Base-by-base conservation (phyloP, 2,797 vertebrate genomes). In the Ataeniobius toweri region DNA sequence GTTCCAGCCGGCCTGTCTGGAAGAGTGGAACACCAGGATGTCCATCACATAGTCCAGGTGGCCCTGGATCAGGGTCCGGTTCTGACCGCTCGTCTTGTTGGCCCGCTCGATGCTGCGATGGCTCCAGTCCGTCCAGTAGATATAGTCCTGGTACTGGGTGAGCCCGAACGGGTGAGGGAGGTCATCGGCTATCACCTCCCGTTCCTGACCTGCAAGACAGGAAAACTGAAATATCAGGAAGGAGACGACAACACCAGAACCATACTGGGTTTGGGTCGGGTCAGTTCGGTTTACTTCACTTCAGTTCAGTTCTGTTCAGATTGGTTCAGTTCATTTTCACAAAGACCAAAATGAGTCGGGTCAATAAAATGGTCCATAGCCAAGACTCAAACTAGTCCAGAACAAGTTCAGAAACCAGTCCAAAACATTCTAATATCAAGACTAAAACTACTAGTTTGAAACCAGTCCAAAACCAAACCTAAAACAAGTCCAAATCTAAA, bases 51-150 rank as follows among this genome's bases (percentile, higher is more conserved):
- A 99, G 91, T 99, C 98, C 94, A 99, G 91, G 89, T 99, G 98
- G 16, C 97, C 97, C 91, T 99, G 98, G 91, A 99, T 99, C 79
- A 99, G 88, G 0, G 98, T 99, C 79, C 98, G 95, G 95, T 99
- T 99, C 94, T 98, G 97, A 7, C 98, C 98, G 0, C 97, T 99
- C 75, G 97, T 98, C 94, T 99, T 99, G 94, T 99, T 98, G 92
- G 98, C 98, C 0, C 98, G 95, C 65, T 98, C 98, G n/a, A 99
- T 99, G 95, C 98, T 99, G 85, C 98, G 97, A 82, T 97, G 97
- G 93, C 97, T 98, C 98, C 98, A 99, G 92, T 99, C 98, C 0
- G 98, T 99, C 98, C 98, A 99, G 93, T 99, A 99, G 92, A 99
- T 99, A 91, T 98, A 99, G 94, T 99, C 98, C 92, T 99, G 98